Evolutionary conservation across 2,113 vertebrate genomes (phyloP), one percentile per base, ranked within the genome.

Genomic region (Brachyhypopomus occidentalis): DNA sequence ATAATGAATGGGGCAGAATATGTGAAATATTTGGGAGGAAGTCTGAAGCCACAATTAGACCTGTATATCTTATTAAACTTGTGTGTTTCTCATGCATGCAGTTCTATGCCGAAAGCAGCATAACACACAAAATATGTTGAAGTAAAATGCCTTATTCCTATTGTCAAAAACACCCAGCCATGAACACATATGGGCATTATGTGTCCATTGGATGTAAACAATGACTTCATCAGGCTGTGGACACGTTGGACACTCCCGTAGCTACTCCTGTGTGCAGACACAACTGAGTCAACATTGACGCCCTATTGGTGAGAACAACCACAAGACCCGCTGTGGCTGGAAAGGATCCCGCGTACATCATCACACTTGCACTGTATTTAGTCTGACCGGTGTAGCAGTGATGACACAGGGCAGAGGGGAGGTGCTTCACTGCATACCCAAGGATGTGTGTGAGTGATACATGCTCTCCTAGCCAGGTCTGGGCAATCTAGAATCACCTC

Each of bases 301-400:
- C n/a, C 14, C 63, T 74, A 60, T 72, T 78, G 59, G 36, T 62
- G 11, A 66, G 19, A 25, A 69, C n/a, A 56, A 73, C 20, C 5
- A 45, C 59, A 36, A 71, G 55, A 22, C 12, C 5, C 20, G 36
- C 63, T 69, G 48, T 2, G 23, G 30, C 75, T 78, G 30, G 27
- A 58, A 78, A 41, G 66, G 38, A 60, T 71, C 66, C 78, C 62
- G 30, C 55, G 60, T 63, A 52, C 69, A 70, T 83, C 66, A 72
- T 58, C 67, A 27, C 45, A 19, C 58, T n/a, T 27, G 48, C 45
- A 25, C 71, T 82, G 64, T 85, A 58, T 82, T 85, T 80, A 72
- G 75, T 64, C 66, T 83, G 73, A 60, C 14, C 55, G 45, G n/a
- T 75, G 71, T 41, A 67, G 62, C 30, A 59, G 62, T 5, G 72